phyloP scores from a whole-genome alignment of 1,140 invertebrate species.

The Drosophila oshimai region DNA sequence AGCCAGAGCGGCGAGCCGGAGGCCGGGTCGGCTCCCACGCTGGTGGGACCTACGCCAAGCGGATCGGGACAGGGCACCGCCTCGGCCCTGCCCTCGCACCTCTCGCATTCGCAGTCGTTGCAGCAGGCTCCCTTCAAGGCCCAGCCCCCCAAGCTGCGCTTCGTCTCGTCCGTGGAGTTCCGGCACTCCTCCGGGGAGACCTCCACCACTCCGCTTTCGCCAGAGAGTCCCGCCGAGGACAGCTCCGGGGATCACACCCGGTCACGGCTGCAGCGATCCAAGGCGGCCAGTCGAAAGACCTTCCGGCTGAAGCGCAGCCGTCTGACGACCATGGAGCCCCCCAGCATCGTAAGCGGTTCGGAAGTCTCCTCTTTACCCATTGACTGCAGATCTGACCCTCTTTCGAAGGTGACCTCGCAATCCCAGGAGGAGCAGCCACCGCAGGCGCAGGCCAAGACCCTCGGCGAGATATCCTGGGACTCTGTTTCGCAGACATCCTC shows the following conservation, averaged over 20 bases:
- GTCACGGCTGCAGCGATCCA: constrained; percentile 93
- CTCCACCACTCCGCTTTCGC: constrained; percentile 88
- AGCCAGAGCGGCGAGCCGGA: constrained; percentile 79
- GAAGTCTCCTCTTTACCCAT: constrained; percentile 36
- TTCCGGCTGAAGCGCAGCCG: constrained; percentile 93
- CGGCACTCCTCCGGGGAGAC: constrained; percentile 86
- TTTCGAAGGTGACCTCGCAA: constrained; percentile 66
- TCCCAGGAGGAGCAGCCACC: constrained; percentile 68
- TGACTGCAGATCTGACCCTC: constrained; percentile 37
- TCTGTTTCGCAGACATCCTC: constrained; percentile 90
- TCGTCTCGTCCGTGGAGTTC: constrained; percentile 87
- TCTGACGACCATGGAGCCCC: constrained; percentile 70
- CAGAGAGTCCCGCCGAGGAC: constrained; percentile 88
- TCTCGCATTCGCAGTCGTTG: constrained; percentile 79
- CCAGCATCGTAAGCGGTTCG: constrained; percentile 72
- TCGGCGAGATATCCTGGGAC: constrained; percentile 88
- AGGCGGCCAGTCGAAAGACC: constrained; percentile 96
- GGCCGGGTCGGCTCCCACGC: constrained; percentile 69
- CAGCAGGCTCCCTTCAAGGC: constrained; percentile 81
- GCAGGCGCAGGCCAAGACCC: constrained; percentile 66
- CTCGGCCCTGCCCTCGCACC: constrained; percentile 67
- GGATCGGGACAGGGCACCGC: constrained; percentile 55
- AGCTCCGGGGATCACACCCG: constrained; percentile 85
- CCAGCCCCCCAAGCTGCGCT: constrained; percentile 87
- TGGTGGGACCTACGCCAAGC: constrained; percentile 59